Evolutionary conservation across 2,888 invertebrate genomes (phyloP), one percentile per base, ranked within the genome.

Genomic region (Ecliptopera silaceata): DNA sequence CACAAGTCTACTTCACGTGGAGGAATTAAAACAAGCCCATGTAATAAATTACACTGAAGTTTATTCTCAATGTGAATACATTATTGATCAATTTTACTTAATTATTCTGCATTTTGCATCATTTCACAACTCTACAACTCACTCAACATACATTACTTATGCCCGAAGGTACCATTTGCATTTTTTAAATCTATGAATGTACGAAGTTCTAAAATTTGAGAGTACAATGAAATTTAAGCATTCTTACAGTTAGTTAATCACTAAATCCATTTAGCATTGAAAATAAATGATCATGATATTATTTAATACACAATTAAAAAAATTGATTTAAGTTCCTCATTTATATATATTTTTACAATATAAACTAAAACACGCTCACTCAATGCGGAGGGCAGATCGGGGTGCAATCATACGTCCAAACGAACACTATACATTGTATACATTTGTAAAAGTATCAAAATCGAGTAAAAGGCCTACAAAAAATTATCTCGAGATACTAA

Each of bases 381-480:
- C 82, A 76, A 69, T 72, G 75, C 77, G 76, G 78, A 43, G 48
- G 81, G 80, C 80, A 72, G 83, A 68, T 66, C 75, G 76, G 77
- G 80, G 84, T 84, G 87, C 88, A 87, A 76, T 70, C 89, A 86
- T 84, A 83, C 89, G 79, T 86, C 84, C 90, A 82, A 85, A 85
- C 88, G 84, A 87, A 88, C 88, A 88, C 88, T 89, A 88, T 88
- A 90, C 89, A 88, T 88, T 91, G 90, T 91, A 91, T 90, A 91
- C 88, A 90, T 86, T 89, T 89, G 90, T 90, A 91, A 91, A 91
- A 91, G 91, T 91, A 91, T 91, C 91, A 91, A 91, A 91, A 91
- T 90, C 84, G 88, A 91, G 89, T 91, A 91, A 88, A 91, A 88
- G 88, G 88, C 87, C 89, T 91, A 91, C 88, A 90, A 89, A 90